A percentile compares a stretch with the other conserved stretches of the same genome.
Evolutionary conservation across 1,140 invertebrate species (phyloP).

Genomic region (Apis laboriosa): DNA sequence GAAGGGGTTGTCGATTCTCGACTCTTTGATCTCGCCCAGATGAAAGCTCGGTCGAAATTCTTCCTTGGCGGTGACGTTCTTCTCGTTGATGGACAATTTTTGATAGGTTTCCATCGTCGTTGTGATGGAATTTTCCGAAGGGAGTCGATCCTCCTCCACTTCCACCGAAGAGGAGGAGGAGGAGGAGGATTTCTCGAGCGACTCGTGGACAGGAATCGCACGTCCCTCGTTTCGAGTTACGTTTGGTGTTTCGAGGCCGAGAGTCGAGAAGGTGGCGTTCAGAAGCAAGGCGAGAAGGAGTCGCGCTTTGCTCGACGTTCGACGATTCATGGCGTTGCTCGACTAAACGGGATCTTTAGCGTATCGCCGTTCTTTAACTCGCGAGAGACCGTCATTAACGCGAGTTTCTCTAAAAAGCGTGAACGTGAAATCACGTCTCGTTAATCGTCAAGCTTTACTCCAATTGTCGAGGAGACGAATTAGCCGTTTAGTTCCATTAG

Average conservation of each 20-base stretch:
- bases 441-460: slow-evolving; percentile 46
- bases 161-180: background rate
- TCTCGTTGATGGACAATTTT: background rate
- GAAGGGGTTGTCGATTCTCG: slow-evolving; percentile 55
- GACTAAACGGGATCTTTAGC: slow-evolving; percentile 35
- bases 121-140: background rate
- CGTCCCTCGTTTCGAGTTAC: too few species aligned
- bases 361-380: slow-evolving; percentile 45
- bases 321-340: slow-evolving; percentile 22
- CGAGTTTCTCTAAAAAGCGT: slow-evolving; percentile 62
- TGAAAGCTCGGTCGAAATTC: slow-evolving; percentile 69
- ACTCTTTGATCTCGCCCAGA: slow-evolving; percentile 67
- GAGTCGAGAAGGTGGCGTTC: too few species aligned
- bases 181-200: slow-evolving; percentile 8
- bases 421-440: slow-evolving; percentile 38
- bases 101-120: background rate
- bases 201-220: background rate
- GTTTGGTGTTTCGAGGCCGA: too few species aligned
- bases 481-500: slow-evolving; percentile 53
- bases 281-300: too few species aligned
- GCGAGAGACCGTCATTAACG: background rate
- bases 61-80: slow-evolving; percentile 21
- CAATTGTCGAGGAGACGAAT: slow-evolving; percentile 56
- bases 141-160: background rate
- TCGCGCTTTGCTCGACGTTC: too few species aligned